Percentiles rank a stretch among this genome's conserved stretches.
Conservation (phyloP, 2,888 invertebrate species). For the Macrophya alboannulata region DNA sequence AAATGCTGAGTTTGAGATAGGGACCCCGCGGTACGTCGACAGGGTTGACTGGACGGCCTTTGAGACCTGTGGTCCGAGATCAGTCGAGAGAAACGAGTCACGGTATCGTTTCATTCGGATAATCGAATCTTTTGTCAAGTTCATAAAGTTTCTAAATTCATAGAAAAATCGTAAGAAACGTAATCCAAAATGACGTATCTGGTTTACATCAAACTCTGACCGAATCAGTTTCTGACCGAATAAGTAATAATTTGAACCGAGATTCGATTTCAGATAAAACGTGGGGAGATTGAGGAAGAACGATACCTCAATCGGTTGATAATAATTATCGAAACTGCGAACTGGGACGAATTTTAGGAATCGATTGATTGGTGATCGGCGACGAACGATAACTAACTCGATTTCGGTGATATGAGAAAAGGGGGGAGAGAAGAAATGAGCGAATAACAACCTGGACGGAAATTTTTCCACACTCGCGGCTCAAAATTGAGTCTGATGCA, state of each 20-base stretch:
- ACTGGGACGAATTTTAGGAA: not conserved
- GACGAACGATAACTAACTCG: not conserved
- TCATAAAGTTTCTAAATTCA: not conserved
- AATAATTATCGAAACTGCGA: constrained; percentile 17
- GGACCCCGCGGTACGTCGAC: not conserved
- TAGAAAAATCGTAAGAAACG: not conserved
- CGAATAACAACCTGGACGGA: not conserved
- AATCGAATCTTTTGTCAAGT: not conserved
- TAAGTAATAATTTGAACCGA: not conserved
- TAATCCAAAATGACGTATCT: not conserved
- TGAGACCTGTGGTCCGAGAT: not conserved
- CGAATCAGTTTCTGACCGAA: not conserved
- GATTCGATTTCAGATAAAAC: not conserved
- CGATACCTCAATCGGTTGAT: not conserved
- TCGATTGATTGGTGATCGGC: not conserved
- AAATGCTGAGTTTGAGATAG: constrained; percentile 34
- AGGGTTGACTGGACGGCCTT: constrained; percentile 1
- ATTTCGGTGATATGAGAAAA: not conserved
- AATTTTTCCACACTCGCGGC: not conserved
- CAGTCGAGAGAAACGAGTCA: not conserved
- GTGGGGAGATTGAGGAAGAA: not conserved
- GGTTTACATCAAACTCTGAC: not conserved
- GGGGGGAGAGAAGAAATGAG: not conserved
- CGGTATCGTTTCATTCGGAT: not conserved
- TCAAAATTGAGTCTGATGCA: not conserved